A percentile compares a stretch with the other conserved stretches of the same genome.
These are phyloP conservation scores for Caenorhabditis imperialis DNA, from an alignment of 2,888 invertebrate genomes.

Conservation along the genomic window DNA sequence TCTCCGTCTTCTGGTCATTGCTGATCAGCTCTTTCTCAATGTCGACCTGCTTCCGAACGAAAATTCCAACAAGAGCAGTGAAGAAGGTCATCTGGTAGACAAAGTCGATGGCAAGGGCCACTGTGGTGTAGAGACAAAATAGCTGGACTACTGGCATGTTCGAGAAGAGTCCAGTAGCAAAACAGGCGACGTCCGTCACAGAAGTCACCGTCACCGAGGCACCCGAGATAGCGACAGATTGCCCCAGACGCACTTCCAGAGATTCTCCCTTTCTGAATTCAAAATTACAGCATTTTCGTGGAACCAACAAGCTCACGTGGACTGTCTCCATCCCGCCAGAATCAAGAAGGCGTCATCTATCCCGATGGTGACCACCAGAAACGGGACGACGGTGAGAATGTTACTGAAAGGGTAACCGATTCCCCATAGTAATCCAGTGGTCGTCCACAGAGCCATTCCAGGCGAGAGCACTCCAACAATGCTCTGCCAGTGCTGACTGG, in stretches of 20 bases:
- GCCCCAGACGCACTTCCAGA: conserved; percentile 62
- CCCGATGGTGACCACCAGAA: conserved; percentile 75
- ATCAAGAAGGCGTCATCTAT: conserved; percentile 76
- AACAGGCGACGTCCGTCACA: conserved; percentile 74
- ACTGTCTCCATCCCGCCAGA: conserved; percentile 76
- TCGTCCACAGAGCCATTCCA: conserved; percentile 75
- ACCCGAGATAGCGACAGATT: conserved; percentile 64
- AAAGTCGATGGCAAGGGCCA: conserved; percentile 74
- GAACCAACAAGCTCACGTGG: conserved; percentile 60
- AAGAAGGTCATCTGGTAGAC: conserved; percentile 77
- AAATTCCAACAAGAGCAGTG: conserved; percentile 69
- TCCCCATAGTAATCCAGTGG: conserved; percentile 72
- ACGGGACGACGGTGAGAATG: conserved; percentile 76
- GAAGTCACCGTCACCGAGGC: conserved; percentile 60
- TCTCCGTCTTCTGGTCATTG: conserved; percentile 25
- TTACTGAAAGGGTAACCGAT: conserved; percentile 74
- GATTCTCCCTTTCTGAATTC: conserved; percentile 61
- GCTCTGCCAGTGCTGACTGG: conserved; percentile 74
- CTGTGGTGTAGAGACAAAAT: conserved; percentile 75
- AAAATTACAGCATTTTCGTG: neutral
- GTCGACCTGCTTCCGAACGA: conserved; percentile 64
- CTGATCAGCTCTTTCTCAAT: conserved; percentile 54
- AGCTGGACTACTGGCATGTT: conserved; percentile 76
- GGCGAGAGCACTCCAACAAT: conserved; percentile 74
- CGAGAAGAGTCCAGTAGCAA: conserved; percentile 75